phyloP scores from a whole-genome alignment of 30 jellyfish, hydroid and myxozoan genomes.

The Turritopsis dohrnii region DNA sequence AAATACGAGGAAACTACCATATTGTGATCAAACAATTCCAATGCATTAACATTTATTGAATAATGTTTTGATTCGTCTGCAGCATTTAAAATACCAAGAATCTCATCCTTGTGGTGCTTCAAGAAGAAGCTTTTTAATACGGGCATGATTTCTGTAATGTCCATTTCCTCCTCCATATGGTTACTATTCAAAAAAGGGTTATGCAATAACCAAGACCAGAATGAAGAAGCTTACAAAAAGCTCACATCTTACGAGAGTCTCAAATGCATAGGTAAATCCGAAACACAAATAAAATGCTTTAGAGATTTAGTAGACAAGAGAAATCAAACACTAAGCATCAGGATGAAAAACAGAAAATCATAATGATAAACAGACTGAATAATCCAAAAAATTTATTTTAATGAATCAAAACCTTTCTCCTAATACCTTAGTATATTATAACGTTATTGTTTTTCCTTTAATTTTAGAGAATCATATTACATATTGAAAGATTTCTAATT shows the following conservation, averaged over 20 bases:
- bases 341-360: no score
- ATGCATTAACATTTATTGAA: conserved; percentile 66
- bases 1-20: conserved; percentile 61
- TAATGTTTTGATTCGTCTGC: conserved; percentile 46
- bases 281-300: not conserved
- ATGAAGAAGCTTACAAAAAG: not conserved
- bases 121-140: conserved; percentile 54
- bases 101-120: conserved; percentile 54
- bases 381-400: no score
- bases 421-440: no score
- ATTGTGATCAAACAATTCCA: conserved; percentile 71
- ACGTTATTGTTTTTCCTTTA: no score
- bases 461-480: no score
- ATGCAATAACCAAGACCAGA: not conserved
- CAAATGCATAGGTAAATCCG: not conserved
- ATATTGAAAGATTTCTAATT: no score
- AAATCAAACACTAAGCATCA: no score
- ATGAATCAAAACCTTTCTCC: no score
- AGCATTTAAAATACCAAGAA: conserved; percentile 32
- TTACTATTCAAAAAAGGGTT: not conserved
- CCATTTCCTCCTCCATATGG: conserved; percentile 40
- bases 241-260: not conserved
- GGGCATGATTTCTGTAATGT: conserved; percentile 41
- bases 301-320: not conserved
- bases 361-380: no score